Evolutionary conservation across 2,888 invertebrate species (phyloP).

Genomic region (Campoplex capitator): DNA sequence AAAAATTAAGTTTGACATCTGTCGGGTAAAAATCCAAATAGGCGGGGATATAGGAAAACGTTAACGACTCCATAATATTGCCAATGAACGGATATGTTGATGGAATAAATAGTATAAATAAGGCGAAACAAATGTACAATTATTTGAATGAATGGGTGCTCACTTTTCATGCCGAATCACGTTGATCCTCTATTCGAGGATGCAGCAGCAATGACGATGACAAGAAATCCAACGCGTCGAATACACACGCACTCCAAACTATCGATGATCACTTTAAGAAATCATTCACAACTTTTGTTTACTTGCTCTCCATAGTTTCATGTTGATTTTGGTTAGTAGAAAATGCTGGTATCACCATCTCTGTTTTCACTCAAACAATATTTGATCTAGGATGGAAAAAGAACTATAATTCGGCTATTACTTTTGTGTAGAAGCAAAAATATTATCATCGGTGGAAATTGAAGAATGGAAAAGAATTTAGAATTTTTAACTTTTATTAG

Average conservation of each 20-base stretch:
- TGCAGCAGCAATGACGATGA: conserved; percentile 7
- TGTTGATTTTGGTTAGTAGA: conserved; percentile 22
- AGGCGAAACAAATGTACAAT: neutral
- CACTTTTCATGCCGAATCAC: conserved; percentile 77
- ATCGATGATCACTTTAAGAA: conserved; percentile 48
- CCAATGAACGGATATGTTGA: conserved; percentile 21
- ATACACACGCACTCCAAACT: conserved; percentile 58
- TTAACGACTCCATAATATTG: conserved; percentile 5
- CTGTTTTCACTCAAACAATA: neutral
- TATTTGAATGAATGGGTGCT: conserved; percentile 61
- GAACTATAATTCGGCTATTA: neutral
- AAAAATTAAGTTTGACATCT: neutral
- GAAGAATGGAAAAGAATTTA: neutral
- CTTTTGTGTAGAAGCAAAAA: neutral
- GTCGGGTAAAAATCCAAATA: conserved; percentile 41
- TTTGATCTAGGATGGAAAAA: conserved; percentile 35
- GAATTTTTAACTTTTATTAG: neutral
- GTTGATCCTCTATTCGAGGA: conserved; percentile 67
- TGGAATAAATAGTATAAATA: conserved; percentile 29
- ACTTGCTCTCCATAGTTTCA: conserved; percentile 59
- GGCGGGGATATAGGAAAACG: conserved; percentile 29
- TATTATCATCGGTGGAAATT: neutral
- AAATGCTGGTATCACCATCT: conserved; percentile 10
- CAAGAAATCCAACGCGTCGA: conserved; percentile 39
- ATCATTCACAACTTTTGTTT: conserved; percentile 56